Evolutionary conservation across 2,888 invertebrate genomes (phyloP), one percentile per base, ranked within the genome.

Genomic region (Dryobota labecula): DNA sequence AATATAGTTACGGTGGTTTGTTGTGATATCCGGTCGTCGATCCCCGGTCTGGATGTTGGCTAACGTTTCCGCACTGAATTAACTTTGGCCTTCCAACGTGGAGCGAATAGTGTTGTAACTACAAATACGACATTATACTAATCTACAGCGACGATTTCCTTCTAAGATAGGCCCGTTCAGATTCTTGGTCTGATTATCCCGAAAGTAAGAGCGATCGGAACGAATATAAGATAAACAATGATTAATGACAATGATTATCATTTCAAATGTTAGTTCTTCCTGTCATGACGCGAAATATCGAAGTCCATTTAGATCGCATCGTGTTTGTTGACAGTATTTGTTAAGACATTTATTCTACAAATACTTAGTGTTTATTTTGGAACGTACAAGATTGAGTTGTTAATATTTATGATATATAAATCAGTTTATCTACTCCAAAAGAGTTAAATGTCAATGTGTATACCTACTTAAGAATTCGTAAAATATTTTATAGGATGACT

Each of bases 11-110:
- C 79, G 58, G 70, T 73, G 62, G 74, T 83, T 83, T 83, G 83
- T 86, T 86, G 82, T 86, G 87, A 86, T 86, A 89, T 82, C 80
- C 87, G 93, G 92, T 91, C 92, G 88, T 87, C 88, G 92, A 90
- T 88, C 93, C 87, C 90, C 83, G 67, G 73, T 82, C 84, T 83
- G 85, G 86, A 85, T 84, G 86, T 87, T 89, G 86, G 87, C 88
- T 87, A 88, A 88, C 87, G 86, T 89, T 90, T 91, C 89, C 87
- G 86, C 83, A 86, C 90, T 82, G 86, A 92, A 92, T 92, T 92
- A 92, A 90, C 87, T 90, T 78, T 81, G 89, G 87, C 92, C 91
- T 92, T 92, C 90, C 86, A 84, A 80, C 84, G 82, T 80, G 88
- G 76, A 72, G 64, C 53, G 68, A 64, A 70, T 76, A 70, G 69